Conservation (phyloP, 2,113 vertebrate genomes). For the Hemibagrus wyckioides region DNA sequence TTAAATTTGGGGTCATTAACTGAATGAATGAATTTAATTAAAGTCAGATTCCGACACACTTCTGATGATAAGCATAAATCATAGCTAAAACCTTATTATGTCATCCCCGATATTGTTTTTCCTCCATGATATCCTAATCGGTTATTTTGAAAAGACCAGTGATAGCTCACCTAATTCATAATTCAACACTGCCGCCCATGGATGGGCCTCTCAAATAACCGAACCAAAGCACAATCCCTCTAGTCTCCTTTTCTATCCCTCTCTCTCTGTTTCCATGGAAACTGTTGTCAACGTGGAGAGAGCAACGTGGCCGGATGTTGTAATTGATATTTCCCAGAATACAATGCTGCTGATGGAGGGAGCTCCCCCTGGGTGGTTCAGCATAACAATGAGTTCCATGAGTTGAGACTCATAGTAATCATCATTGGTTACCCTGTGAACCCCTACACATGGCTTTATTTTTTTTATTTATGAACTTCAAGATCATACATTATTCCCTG, state of each 20-base stretch:
- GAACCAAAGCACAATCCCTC: constrained; percentile 7
- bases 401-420: constrained; percentile 6
- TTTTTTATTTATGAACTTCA: neutral
- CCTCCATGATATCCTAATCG: neutral
- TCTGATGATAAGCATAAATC: neutral
- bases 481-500: neutral
- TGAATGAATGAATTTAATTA: neutral
- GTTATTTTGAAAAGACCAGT: constrained; percentile 8
- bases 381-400: neutral
- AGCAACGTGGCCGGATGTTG: constrained; percentile 54
- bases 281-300: constrained; percentile 49
- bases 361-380: constrained; percentile 21
- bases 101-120: neutral
- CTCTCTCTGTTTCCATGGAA: constrained; percentile 55
- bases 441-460: neutral
- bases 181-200: constrained; percentile 31
- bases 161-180: constrained; percentile 20
- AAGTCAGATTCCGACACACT: neutral
- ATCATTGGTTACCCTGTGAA: neutral
- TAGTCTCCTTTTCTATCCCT: constrained; percentile 8
- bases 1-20: neutral
- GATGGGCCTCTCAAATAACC: constrained; percentile 29
- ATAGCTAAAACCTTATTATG: neutral
- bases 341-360: constrained; percentile 34
- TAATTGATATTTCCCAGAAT: constrained; percentile 56